A percentile compares a stretch with the other conserved stretches of the same genome.
Conservation (phyloP, 1,140 invertebrate species). For the Pissodes strobi region DNA sequence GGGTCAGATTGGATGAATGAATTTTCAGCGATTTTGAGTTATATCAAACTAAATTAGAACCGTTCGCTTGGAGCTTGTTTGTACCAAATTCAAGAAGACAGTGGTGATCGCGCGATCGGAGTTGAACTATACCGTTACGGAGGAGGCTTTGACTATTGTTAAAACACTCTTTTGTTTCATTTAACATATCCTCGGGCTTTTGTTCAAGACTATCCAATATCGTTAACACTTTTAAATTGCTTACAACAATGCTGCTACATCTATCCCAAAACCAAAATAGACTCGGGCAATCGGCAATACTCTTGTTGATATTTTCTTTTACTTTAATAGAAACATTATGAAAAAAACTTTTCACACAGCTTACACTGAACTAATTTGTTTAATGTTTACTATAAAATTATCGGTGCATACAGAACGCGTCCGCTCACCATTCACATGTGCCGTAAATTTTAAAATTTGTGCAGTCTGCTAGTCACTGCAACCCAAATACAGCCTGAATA, state of each 20-base stretch:
- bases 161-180: background rate
- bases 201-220: background rate
- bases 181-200: background rate
- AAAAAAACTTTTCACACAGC: constrained; percentile 8
- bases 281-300: background rate
- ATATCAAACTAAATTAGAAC: too few species aligned
- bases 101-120: too few species aligned
- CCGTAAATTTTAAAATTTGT: too few species aligned
- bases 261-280: constrained; percentile 15
- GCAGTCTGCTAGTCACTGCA: too few species aligned
- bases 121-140: too few species aligned
- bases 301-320: constrained; percentile 10
- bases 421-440: too few species aligned
- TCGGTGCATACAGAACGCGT: constrained; percentile 7
- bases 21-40: too few species aligned
- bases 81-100: too few species aligned
- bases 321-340: constrained; percentile 8
- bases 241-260: background rate
- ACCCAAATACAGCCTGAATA: too few species aligned
- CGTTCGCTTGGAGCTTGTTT: too few species aligned
- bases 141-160: too few species aligned
- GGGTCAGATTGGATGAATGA: too few species aligned
- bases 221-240: background rate
- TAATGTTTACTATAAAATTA: constrained; percentile 27
- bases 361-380: constrained; percentile 10